A percentile compares a stretch with the other conserved stretches of the same genome.
phyloP scores from a whole-genome alignment of 1,140 invertebrate species.

The Brachionus plicatilis region DNA sequence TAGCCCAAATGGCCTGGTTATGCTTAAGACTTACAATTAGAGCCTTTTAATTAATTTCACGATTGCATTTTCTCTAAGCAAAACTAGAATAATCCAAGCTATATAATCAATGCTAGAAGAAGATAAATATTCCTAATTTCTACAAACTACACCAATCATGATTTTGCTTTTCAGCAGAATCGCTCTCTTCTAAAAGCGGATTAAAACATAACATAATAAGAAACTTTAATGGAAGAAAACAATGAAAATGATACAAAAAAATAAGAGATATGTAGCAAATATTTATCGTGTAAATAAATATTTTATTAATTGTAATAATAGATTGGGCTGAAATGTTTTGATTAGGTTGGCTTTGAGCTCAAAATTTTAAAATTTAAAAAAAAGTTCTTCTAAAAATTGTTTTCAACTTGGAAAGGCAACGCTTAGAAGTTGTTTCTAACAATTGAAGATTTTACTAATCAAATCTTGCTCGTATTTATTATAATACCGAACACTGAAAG shows the following conservation, averaged over 20 bases:
- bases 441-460: background rate
- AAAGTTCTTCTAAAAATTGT: background rate
- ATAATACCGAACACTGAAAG: background rate
- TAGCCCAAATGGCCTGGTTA: background rate
- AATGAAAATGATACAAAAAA: background rate
- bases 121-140: slow-evolving; percentile 12
- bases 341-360: background rate
- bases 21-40: slow-evolving; percentile 26
- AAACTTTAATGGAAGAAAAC: background rate
- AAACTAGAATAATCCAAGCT: background rate
- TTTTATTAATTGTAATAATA: background rate
- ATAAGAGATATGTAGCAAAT: background rate
- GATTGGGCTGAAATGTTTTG: slow-evolving; percentile 9
- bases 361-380: background rate
- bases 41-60: slow-evolving; percentile 15
- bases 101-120: background rate
- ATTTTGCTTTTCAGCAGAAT: background rate
- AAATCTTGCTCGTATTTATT: slow-evolving; percentile 12
- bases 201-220: slow-evolving; percentile 18
- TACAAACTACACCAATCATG: slow-evolving; percentile 20
- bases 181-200: background rate
- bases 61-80: background rate
- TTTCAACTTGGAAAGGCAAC: background rate
- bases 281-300: slow-evolving; percentile 24
- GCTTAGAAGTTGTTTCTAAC: background rate